These are phyloP conservation scores for Adelges cooleyi DNA, from an alignment of 1,140 invertebrate genomes.

Conservation along the genomic window DNA sequence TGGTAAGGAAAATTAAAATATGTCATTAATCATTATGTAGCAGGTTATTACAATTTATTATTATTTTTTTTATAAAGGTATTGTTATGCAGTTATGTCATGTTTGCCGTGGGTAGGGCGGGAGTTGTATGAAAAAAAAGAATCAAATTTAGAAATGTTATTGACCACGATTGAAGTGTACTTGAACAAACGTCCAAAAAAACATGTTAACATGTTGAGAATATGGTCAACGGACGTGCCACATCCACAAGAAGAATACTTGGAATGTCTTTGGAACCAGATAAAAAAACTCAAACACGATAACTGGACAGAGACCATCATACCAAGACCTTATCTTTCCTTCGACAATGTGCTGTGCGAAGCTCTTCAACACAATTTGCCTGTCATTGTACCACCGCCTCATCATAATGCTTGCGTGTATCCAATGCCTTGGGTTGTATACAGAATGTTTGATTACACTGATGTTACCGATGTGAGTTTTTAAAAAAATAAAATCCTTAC, in stretches of 20 bases:
- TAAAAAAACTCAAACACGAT: slow-evolving; percentile 79
- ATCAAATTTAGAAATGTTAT: slow-evolving; percentile 77
- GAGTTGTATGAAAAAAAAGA: slow-evolving; percentile 96
- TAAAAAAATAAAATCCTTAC: background rate
- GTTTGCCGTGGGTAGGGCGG: slow-evolving; percentile 89
- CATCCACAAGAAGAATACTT: slow-evolving; percentile 98
- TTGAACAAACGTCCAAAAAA: slow-evolving; percentile 86
- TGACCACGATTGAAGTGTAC: slow-evolving; percentile 90
- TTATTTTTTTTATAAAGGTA: slow-evolving; percentile 11
- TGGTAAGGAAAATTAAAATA: slow-evolving; percentile 60
- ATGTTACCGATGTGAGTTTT: slow-evolving; percentile 72
- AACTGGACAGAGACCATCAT: slow-evolving; percentile 98
- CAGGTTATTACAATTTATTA: background rate
- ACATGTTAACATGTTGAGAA: slow-evolving; percentile 77
- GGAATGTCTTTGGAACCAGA: slow-evolving; percentile 94
- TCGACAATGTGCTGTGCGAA: slow-evolving; percentile 89
- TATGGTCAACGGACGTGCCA: slow-evolving; percentile 83
- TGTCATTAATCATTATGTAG: background rate
- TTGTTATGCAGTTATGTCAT: slow-evolving; percentile 77
- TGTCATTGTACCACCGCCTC: slow-evolving; percentile 72
- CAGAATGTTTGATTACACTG: slow-evolving; percentile 96
- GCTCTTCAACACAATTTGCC: slow-evolving; percentile 92
- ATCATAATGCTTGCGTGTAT: slow-evolving; percentile 78
- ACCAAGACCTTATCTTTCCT: slow-evolving; percentile 84
- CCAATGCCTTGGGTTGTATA: slow-evolving; percentile 84